Evolutionary conservation across 2,888 invertebrate species (phyloP).

Genomic region (Oxyscelio sp.): DNA sequence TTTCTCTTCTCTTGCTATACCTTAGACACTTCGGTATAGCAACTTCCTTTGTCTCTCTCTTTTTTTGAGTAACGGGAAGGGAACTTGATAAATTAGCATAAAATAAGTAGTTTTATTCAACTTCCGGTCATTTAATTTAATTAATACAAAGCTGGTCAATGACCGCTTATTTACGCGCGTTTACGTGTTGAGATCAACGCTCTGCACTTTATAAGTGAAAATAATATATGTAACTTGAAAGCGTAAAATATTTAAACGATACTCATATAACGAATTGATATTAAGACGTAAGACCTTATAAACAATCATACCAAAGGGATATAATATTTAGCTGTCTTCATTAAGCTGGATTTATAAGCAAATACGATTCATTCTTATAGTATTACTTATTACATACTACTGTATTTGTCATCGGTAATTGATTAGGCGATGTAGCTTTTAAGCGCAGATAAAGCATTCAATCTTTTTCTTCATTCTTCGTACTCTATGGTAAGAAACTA

Average conservation of each 20-base stretch:
- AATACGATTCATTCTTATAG: constrained; percentile 46
- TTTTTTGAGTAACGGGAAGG: too few relatives aligned
- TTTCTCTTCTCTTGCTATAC: too few relatives aligned
- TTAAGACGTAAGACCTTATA: constrained; percentile 37
- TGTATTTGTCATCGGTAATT: constrained; percentile 49
- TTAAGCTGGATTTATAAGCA: constrained; percentile 54
- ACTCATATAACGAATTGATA: constrained; percentile 33
- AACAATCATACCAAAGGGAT: constrained; percentile 27
- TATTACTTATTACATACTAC: constrained; percentile 39
- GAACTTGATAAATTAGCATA: too few relatives aligned
- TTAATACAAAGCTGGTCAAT: too few relatives aligned
- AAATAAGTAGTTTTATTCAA: too few relatives aligned
- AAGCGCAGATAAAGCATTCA: constrained; percentile 58
- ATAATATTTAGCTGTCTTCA: constrained; percentile 37
- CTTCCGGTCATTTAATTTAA: too few relatives aligned
- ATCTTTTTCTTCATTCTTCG: constrained; percentile 60
- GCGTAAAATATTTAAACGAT: constrained; percentile 25
- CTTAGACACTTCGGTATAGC: too few relatives aligned
- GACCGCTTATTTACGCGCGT: too few relatives aligned
- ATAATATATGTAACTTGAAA: constrained; percentile 3
- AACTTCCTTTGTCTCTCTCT: too few relatives aligned
- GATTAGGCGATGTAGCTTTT: constrained; percentile 49
- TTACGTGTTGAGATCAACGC: too few relatives aligned
- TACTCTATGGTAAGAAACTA: constrained; percentile 32
- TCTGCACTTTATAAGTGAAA: too few relatives aligned